Base-by-base conservation (phyloP, 2,888 invertebrate species). In the Ischnura elegans region DNA sequence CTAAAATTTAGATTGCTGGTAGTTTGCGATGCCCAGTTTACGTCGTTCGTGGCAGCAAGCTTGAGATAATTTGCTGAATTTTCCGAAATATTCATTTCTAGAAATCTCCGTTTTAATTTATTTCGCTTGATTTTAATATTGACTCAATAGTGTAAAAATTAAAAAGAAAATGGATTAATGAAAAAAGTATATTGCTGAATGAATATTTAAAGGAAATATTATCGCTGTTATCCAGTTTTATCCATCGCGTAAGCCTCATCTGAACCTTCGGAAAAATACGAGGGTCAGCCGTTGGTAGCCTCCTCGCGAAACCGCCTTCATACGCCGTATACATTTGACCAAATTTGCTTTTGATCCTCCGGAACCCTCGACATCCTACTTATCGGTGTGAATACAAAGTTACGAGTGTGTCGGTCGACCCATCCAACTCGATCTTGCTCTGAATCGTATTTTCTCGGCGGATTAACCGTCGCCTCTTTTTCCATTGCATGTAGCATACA, bases 281-380 rank as follows among this genome's bases (percentile, higher is more conserved):
- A 10, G 76, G 76, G 10, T 36, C 36, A 36, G 36, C 76, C 36
- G 76, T 76, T 36, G 76, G 13, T 13, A n/a, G 61, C 61, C n/a
- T n/a, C 13, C 36, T 76, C 76, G 76, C 36, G 29, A 25, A 10
- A 36, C 76, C 76, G 10, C 76, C 76, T 36, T 76, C 10, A 61
- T 76, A 76, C 36, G 36, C 16, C 47, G 36, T 36, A 76, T 36
- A 76, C 36, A 76, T 76, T 36, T 76, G 76, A 76, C 76, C 76
- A 76, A 21, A 13, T 29, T 36, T 13, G 36, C 36, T 76, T 76
- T 76, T 76, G 76, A 76, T 76, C 25, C 76, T 29, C 13, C 25
- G 76, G 76, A 36, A 16, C 76, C 76, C 76, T 76, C 76, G 76
- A 76, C 76, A 76, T 76, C 76, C 76, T 76, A 76, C 76, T 76